phyloP scores from a whole-genome alignment of 1,140 invertebrate species.

The Temnothorax nylanderi region DNA sequence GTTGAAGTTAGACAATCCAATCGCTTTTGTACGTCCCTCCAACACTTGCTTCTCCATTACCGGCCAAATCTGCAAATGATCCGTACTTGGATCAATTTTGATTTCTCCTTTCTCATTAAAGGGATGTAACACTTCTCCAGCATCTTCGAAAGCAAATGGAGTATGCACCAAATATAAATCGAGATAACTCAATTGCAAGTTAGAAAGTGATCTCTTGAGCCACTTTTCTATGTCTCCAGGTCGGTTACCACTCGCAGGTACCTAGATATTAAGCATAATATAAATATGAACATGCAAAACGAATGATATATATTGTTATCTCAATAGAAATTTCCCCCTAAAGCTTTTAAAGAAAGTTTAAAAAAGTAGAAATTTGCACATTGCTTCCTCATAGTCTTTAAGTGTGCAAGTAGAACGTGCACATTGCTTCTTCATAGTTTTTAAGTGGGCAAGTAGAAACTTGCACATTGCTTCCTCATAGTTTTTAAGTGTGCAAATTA shows the following conservation, averaged over 20 bases:
- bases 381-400: no score
- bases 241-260: conserved; percentile 84
- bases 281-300: background rate
- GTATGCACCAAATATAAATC: conserved; percentile 90
- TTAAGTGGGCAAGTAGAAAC: no score
- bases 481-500: no score
- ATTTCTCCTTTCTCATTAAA: conserved; percentile 87
- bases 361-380: no score
- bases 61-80: conserved; percentile 91
- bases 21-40: conserved; percentile 88
- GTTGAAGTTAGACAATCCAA: conserved; percentile 94
- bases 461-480: no score
- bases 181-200: conserved; percentile 88
- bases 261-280: conserved; percentile 64
- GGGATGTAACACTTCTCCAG: conserved; percentile 85
- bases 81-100: conserved; percentile 88
- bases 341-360: background rate
- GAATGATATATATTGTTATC: background rate
- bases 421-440: no score
- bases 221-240: conserved; percentile 87
- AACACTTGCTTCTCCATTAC: conserved; percentile 90
- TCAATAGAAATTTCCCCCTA: background rate
- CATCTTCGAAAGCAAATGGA: conserved; percentile 88
- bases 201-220: conserved; percentile 87
- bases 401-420: no score